Evolutionary conservation across 2,113 vertebrate genomes (phyloP), one percentile per base, ranked within the genome.

Genomic region (Corythoichthys intestinalis): DNA sequence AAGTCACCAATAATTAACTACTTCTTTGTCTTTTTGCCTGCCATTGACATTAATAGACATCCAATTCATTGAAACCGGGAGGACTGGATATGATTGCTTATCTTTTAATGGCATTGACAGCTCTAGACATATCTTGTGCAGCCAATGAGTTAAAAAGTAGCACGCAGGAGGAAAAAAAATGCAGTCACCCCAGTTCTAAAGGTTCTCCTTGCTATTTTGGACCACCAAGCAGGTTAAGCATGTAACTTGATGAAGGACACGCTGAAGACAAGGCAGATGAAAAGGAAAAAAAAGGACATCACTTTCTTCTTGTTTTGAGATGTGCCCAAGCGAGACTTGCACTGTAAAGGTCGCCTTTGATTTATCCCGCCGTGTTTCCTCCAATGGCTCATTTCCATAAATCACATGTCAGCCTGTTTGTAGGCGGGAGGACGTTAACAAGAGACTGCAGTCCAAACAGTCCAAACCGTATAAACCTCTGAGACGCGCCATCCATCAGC

Each of bases 381-480:
- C 94, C 94, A 93, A 62, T 94, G 94, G 93, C 93, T 94, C 93
- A 95, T 92, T 93, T 93, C 91, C 93, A 95, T 97, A 97, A 98
- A 98, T 98, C 95, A 96, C 91, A 91, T 91, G 94, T 94, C 95
- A 95, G 92, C 92, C 94, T 91, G 94, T 94, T 93, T 92, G 93
- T 92, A 93, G 82, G 67, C 94, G 85, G 91, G 83, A 62, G 72
- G 91, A 94, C 92, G 92, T 96, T 95, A 95, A 90, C 88, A 87
- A 88, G 86, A 71, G 83, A 82, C 79, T 79, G 71, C 86, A 94
- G 92, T 95, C 88, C 93, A 98, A 98, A 96, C 94, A 95, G 50
- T 53, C 50, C 20, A 11, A 56, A 56, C 88, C 72, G 90, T 93
- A 94, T 93, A 94, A 95, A 94, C 90, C 88, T 91, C 84, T 87